phyloP scores from a whole-genome alignment of 2,888 invertebrate genomes.

The Ochropleura plecta region DNA sequence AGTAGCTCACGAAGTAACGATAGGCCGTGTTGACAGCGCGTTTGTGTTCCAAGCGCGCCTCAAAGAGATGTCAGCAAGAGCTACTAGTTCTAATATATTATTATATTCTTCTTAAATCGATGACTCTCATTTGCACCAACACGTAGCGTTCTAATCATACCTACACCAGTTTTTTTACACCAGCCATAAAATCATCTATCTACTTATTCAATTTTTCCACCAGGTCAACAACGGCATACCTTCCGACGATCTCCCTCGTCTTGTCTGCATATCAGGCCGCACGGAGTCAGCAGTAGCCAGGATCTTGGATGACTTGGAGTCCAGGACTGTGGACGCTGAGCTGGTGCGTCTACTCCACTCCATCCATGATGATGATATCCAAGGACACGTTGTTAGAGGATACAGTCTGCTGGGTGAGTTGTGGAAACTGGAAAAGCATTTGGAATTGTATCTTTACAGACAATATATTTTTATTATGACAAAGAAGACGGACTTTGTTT shows the following conservation, averaged over 20 bases:
- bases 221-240: conserved; percentile 91
- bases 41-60: too few species aligned
- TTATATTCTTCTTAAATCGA: not conserved
- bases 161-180: too few species aligned
- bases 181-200: too few species aligned
- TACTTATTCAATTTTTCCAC: not conserved
- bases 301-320: conserved; percentile 92
- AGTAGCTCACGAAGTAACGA: too few species aligned
- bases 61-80: too few species aligned
- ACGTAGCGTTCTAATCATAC: not conserved
- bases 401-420: conserved; percentile 91
- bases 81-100: too few species aligned
- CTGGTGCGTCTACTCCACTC: conserved; percentile 91
- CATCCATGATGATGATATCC: conserved; percentile 90
- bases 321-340: conserved; percentile 91
- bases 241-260: conserved; percentile 92
- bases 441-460: not conserved
- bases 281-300: conserved; percentile 93
- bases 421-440: not conserved
- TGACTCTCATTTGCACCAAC: not conserved
- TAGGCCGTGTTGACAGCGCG: too few species aligned
- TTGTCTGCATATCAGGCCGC: conserved; percentile 94
- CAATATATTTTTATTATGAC: not conserved
- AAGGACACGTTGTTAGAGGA: conserved; percentile 94
- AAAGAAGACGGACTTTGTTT: not conserved